Evolutionary conservation across 2,113 vertebrate species (phyloP).

Genomic region (Bubalus kerabau): DNA sequence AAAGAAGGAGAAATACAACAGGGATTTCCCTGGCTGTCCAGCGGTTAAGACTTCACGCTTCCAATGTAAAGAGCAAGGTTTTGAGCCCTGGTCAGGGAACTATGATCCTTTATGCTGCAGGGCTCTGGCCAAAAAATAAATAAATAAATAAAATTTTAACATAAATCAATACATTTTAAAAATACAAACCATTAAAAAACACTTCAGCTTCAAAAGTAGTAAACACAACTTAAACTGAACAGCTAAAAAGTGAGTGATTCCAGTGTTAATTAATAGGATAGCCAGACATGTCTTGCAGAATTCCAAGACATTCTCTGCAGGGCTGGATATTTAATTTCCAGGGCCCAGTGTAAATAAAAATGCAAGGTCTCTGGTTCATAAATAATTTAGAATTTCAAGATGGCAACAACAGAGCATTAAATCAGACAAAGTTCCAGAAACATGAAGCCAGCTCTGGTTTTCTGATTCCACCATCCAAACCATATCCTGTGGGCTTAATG

Average conservation of each 20-base stretch:
- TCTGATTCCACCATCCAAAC: not conserved
- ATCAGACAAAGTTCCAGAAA: accelerated
- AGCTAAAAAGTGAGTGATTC: not conserved
- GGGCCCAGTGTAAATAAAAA: not conserved
- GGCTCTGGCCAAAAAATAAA: not conserved
- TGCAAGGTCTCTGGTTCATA: not conserved
- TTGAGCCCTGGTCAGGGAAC: accelerated
- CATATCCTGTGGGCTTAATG: not conserved
- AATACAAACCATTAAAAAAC: not conserved
- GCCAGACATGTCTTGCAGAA: not conserved
- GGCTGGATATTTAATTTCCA: not conserved
- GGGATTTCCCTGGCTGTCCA: not conserved
- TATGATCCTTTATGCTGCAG: not conserved
- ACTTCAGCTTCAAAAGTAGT: not conserved
- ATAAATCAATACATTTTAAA: not conserved
- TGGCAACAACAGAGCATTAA: not conserved
- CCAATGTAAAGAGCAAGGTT: not conserved
- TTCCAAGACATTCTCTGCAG: not conserved
- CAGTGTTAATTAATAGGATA: not conserved
- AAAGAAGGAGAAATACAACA: not conserved
- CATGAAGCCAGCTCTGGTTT: not conserved
- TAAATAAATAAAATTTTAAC: not conserved
- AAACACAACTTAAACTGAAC: not conserved
- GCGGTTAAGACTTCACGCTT: not conserved
- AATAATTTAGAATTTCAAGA: not conserved